Conservation (phyloP, 2,888 invertebrate genomes). For the Synanthedon andrenaeformis region DNA sequence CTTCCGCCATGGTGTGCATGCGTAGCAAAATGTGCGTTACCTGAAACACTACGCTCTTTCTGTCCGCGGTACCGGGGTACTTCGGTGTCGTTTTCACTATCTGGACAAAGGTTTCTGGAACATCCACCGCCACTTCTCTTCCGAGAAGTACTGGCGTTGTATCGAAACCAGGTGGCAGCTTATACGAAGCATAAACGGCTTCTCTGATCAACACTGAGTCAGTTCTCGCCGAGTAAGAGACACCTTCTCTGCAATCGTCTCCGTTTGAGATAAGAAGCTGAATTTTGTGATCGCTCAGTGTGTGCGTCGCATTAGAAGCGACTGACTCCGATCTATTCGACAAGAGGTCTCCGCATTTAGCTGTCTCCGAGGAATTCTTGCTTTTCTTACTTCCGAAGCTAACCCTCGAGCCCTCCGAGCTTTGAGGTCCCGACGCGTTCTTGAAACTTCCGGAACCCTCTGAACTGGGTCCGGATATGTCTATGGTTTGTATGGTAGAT, state of each 20-base stretch:
- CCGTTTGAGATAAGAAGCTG: constrained; percentile 59
- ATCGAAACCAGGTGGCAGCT: constrained; percentile 58
- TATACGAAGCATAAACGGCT: constrained; percentile 59
- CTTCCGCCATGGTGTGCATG: background rate
- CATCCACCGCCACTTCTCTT: constrained; percentile 85
- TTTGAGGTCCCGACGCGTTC: constrained; percentile 55
- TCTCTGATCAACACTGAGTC: constrained; percentile 64
- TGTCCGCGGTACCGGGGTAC: constrained; percentile 72
- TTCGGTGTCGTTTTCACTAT: constrained; percentile 81
- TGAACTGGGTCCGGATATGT: constrained; percentile 48
- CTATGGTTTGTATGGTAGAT: constrained; percentile 43
- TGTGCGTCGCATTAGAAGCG: constrained; percentile 38
- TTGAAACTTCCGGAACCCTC: constrained; percentile 56
- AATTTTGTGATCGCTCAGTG: constrained; percentile 54
- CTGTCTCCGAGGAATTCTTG: constrained; percentile 53
- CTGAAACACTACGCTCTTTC: constrained; percentile 61
- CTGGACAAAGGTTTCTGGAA: constrained; percentile 88
- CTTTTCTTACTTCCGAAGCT: constrained; percentile 59
- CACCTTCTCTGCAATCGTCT: constrained; percentile 58
- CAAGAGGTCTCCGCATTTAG: constrained; percentile 49
- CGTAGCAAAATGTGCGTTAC: constrained; percentile 44
- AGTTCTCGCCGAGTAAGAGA: constrained; percentile 59
- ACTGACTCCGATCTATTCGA: constrained; percentile 51
- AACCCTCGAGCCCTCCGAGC: constrained; percentile 50
- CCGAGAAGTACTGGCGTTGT: constrained; percentile 62